Percentiles rank a stretch among this genome's conserved stretches.
phyloP scores from a whole-genome alignment of 2,888 invertebrate genomes.

The Xanthorhoe designata region DNA sequence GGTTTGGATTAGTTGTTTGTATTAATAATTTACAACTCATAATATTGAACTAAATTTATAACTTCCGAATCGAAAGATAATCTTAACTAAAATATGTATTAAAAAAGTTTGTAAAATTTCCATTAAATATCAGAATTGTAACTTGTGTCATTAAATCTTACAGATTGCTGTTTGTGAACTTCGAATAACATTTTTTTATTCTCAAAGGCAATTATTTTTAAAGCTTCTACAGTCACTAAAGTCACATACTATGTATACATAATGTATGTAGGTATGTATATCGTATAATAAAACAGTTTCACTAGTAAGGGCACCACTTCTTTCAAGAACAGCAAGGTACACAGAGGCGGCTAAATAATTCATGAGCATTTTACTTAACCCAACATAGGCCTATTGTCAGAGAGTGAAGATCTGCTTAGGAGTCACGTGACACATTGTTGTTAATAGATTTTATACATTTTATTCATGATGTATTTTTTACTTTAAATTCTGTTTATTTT shows the following conservation, averaged over 20 bases:
- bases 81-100: too few relatives aligned
- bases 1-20: too few relatives aligned
- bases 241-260: not conserved
- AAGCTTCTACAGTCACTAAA: not conserved
- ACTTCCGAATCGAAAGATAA: too few relatives aligned
- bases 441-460: not conserved
- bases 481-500: not conserved
- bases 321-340: conserved; percentile 56
- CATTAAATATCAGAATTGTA: too few relatives aligned
- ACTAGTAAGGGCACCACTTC: conserved; percentile 51
- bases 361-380: conserved; percentile 72
- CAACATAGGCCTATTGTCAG: conserved; percentile 48
- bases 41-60: too few relatives aligned
- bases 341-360: conserved; percentile 73
- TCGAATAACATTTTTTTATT: too few relatives aligned
- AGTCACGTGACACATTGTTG: not conserved
- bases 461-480: not conserved
- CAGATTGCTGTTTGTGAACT: too few relatives aligned
- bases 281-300: conserved; percentile 54
- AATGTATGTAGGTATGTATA: not conserved
- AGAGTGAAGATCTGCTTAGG: not conserved
- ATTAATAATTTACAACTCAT: too few relatives aligned
- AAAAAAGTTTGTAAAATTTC: too few relatives aligned
- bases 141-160: too few relatives aligned
- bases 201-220: too few relatives aligned